Evolutionary conservation across 2,113 vertebrate species (phyloP), one percentile per base, ranked within the genome.

Genomic region (Actinemys pallida): DNA sequence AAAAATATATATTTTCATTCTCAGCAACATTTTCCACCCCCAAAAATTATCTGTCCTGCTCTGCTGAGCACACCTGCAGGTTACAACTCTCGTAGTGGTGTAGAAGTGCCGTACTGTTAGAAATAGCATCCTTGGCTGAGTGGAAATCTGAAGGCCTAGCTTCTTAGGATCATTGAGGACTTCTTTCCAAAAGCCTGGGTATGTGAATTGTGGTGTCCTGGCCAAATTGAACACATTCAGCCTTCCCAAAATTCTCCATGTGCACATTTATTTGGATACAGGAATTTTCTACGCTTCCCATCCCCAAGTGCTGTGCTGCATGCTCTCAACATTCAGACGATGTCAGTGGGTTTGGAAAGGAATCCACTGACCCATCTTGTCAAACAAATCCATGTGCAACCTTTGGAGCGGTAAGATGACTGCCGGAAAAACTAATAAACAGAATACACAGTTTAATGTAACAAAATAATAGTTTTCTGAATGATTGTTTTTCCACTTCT

Each of bases 371-470:
- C 56, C 3, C 39, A 93, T 85, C 72, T 93, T 89, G 83, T 50
- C 45, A 57, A 86, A 50, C 0, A 0, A 57, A 89, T 87, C 86
- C 83, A 80, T 81, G 81, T 80, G 75, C 90, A 92, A 90, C 69
- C 89, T 31, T 89, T 47, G 31, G 39, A 59, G 11, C 80, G 59
- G 93, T 95, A 93, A 69, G 54, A 47, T 50, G 47, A 42, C 59
- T 84, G 85, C 76, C 86, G 54, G 92, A 83, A 96, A 96, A 92
- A 87, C 80, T 86, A 20, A 93, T 56, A 80, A 80, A 89, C 72
- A 94, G 45, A 79, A 93, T 79, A 84, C 39, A 59, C 16, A 57
- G 42, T 86, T 94, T 93, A 95, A 91, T 47, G 81, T 53, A 94
- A 62, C 72, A 92, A 95, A 65, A 86, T 50, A 50, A 14, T 65